These are phyloP conservation scores for Ochropacha duplaris DNA, from an alignment of 2,888 invertebrate genomes.

Conservation along the genomic window DNA sequence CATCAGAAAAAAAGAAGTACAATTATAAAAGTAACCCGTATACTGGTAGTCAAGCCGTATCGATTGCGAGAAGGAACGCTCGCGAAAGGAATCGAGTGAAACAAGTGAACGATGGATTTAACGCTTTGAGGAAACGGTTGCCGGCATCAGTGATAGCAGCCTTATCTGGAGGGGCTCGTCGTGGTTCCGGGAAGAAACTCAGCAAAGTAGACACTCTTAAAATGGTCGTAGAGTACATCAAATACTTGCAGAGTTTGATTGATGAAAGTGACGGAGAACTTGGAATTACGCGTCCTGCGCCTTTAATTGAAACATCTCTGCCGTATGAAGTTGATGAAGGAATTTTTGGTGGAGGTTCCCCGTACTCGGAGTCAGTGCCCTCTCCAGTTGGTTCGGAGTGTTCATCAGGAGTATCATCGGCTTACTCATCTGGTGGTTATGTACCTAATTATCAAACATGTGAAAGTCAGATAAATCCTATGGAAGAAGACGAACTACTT, in stretches of 20 bases:
- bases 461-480: conserved; percentile 82
- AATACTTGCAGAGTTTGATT: conserved; percentile 89
- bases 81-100: conserved; percentile 97
- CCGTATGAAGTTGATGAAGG: conserved; percentile 64
- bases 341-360: conserved; percentile 61
- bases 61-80: conserved; percentile 95
- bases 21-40: conserved; percentile 83
- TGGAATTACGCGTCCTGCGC: conserved; percentile 42
- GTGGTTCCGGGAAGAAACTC: conserved; percentile 92
- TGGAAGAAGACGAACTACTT: conserved; percentile 92
- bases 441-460: conserved; percentile 48
- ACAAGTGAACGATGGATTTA: conserved; percentile 96
- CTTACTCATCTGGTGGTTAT: conserved; percentile 53
- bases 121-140: conserved; percentile 92
- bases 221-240: conserved; percentile 95
- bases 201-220: conserved; percentile 95
- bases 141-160: conserved; percentile 90
- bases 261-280: conserved; percentile 86
- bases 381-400: conserved; percentile 88
- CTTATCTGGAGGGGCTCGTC: conserved; percentile 84
- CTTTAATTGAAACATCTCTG: conserved; percentile 29
- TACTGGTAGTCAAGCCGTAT: conserved; percentile 87
- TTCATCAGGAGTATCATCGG: conserved; percentile 82
- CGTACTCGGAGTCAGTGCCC: conserved; percentile 79
- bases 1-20: conserved; percentile 81